Percentiles rank a stretch among this genome's conserved stretches.
Evolutionary conservation across 2,113 vertebrate species (phyloP).

Genomic region (Pantherophis guttatus): DNA sequence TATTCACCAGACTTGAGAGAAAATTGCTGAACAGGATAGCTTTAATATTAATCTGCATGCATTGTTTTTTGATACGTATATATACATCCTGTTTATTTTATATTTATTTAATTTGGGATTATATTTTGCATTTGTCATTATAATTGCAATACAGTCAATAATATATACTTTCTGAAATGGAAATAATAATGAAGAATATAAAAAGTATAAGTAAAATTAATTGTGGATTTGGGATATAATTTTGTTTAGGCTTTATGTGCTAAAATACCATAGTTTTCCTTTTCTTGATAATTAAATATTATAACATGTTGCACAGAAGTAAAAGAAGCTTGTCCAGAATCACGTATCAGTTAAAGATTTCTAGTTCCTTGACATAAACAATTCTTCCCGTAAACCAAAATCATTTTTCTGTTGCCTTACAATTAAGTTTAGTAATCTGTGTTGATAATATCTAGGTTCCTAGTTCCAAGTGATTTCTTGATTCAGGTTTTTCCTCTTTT

Average conservation of each 20-base stretch:
- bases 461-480: not conserved
- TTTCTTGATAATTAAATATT: constrained; percentile 17
- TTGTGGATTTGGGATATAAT: constrained; percentile 17
- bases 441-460: not conserved
- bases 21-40: constrained; percentile 13
- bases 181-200: not conserved
- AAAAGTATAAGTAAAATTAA: not conserved
- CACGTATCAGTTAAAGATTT: not conserved
- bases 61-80: constrained; percentile 48
- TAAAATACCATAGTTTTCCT: not conserved
- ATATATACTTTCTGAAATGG: constrained; percentile 51
- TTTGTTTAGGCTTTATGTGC: not conserved
- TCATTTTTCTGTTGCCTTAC: not conserved
- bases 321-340: not conserved
- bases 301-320: not conserved
- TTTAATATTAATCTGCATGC: constrained; percentile 24
- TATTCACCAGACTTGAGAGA: not conserved
- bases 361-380: not conserved
- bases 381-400: not conserved
- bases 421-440: not conserved
- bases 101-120: constrained; percentile 56
- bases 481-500: not conserved
- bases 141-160: constrained; percentile 58
- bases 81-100: constrained; percentile 59
- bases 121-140: constrained; percentile 55